Evolutionary conservation across 2,888 invertebrate genomes (phyloP), one percentile per base, ranked within the genome.

Genomic region (Rhimphoctona megacephalus): DNA sequence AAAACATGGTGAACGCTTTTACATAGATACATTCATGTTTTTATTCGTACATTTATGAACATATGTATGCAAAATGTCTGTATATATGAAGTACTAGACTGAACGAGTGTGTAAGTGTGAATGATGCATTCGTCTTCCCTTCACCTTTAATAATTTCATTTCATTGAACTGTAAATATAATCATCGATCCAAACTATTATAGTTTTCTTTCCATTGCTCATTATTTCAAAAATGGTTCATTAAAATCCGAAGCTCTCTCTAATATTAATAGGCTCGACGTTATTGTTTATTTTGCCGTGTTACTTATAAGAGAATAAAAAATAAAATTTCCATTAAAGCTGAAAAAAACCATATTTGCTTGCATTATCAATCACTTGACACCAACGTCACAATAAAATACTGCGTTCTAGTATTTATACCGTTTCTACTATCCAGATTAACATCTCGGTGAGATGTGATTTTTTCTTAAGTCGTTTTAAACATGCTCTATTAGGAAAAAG

Each of bases 81-180:
- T 22, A 64, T 25, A 30, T 64, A 85, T 46, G 66, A 78, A 46
- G 30, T 5, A 61, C 49, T 64, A 64, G 78, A 85, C 19, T 52
- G 8, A 30, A 74, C 64, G 73, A 77, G 66, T 52, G 46, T 52
- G 64, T 64, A 52, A 78, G 81, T 73, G 83, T 64, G 46, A 61
- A 80, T 49, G 67, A 83, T 83, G 57, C 80, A 64, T 80, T 49
- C 80, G 72, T 83, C 69, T 76, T 80, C 49, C 83, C 80, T 83
- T 77, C 83, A 81, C 54, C 76, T 72, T 72, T 83, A 66, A 86
- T 86, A 64, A 83, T 86, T 86, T 61, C 52, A 64, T 77, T 83
- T 76, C 86, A 80, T 80, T 83, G 76, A 57, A 83, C 86, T 80
- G 80, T 83, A 83, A 83, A 80, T 72, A 83, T 72, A 83, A 86